Evolutionary conservation across 2,888 invertebrate species (phyloP), one percentile per base, ranked within the genome.

Genomic region (Hydraecia micacea): DNA sequence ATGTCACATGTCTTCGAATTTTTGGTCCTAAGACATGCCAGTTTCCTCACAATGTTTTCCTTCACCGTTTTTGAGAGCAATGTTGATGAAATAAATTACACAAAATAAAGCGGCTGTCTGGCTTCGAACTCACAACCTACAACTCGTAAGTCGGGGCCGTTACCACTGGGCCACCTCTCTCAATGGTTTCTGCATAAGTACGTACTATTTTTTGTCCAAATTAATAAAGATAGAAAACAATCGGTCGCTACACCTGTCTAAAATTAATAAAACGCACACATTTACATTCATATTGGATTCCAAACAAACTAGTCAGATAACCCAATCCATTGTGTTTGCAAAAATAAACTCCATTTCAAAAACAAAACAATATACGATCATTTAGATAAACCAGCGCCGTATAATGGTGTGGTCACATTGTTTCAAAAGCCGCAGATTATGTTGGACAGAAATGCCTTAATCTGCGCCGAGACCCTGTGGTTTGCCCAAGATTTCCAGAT

Each of bases 351-450:
- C 42, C 39, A 25, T 42, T 52, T 18, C 42, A 52, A 77, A 79
- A 68, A 84, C 65, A 77, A 79, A 68, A 84, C 65, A 70, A 60
- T 66, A 66, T 49, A 69, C 72, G 25, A 82, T 73, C 13, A 28
- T 68, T 73, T 65, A 73, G 73, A 78, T 75, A 72, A 78, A 49
- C 60, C 46, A 86, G 77, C 58, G n/a, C 52, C 62, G 77, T 82
- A 73, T 86, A 86, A 89, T 83, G 75, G 77, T 71, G 79, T 84
- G 86, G 87, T 81, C 78, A 84, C 83, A 84, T 88, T 83, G 87
- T 83, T 81, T 70, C 15, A 42, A 65, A 84, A 84, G 70, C 90
- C 90, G 39, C 87, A 79, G 79, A 84, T 84, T 88, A 89, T 78
- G 86, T 84, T 70, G 55, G 82, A 79, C 83, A 84, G 82, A 86